Evolutionary conservation across 2,888 invertebrate species (phyloP).

Genomic region (Mermis nigrescens): DNA sequence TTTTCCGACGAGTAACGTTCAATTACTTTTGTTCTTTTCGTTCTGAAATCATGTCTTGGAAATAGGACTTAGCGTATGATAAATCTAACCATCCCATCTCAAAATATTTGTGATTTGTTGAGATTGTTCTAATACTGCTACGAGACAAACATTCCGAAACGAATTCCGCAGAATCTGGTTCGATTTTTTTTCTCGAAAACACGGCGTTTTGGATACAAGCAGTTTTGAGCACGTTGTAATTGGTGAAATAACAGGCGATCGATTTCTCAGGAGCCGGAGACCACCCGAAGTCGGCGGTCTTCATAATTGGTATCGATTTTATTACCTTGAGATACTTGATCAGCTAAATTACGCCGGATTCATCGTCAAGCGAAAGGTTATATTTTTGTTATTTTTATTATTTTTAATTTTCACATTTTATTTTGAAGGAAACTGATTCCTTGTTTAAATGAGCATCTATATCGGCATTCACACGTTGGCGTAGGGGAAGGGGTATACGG

Average conservation of each 20-base stretch:
- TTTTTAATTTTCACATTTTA: too few species aligned
- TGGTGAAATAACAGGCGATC: constrained; percentile 46
- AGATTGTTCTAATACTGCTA: background rate
- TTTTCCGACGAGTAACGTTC: background rate
- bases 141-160: constrained; percentile 23
- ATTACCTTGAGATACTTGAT: constrained; percentile 45
- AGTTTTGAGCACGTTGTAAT: constrained; percentile 83
- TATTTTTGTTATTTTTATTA: too few species aligned
- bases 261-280: background rate
- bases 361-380: constrained; percentile 14
- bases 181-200: constrained; percentile 56
- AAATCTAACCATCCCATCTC: background rate
- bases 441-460: too few species aligned
- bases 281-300: constrained; percentile 52
- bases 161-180: constrained; percentile 38
- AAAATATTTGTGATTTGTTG: too few species aligned
- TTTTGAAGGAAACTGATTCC: too few species aligned
- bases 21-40: background rate
- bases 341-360: constrained; percentile 15
- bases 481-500: too few species aligned
- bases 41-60: background rate
- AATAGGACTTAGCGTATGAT: background rate
- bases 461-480: too few species aligned
- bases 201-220: constrained; percentile 52
- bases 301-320: constrained; percentile 72